These are phyloP conservation scores for Cheilosia pagana DNA, from an alignment of 2,888 invertebrate genomes.

Conservation along the genomic window DNA sequence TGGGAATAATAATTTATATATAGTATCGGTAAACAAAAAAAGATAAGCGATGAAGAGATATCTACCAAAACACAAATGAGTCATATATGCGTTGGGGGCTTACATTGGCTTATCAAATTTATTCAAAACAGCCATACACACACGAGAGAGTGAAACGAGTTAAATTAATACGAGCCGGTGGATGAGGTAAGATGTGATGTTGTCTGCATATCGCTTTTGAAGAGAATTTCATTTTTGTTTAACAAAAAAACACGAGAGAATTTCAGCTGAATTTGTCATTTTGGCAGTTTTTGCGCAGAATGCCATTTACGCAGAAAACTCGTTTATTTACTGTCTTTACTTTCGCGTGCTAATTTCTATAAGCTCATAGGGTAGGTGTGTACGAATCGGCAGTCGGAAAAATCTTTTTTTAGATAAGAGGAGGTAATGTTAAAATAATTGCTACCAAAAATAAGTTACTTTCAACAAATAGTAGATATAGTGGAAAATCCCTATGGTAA, in stretches of 20 bases:
- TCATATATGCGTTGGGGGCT: slow-evolving; percentile 23
- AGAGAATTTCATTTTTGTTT: neutral
- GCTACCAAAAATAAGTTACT: too few relatives aligned
- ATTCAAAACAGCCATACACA: slow-evolving; percentile 18
- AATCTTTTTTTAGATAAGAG: too few relatives aligned
- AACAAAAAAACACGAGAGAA: neutral
- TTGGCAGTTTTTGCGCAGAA: neutral
- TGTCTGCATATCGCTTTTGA: slow-evolving; percentile 3
- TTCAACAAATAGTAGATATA: too few relatives aligned
- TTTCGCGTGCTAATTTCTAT: too few relatives aligned
- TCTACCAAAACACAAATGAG: slow-evolving; percentile 22
- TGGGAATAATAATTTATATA: neutral
- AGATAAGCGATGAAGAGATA: too few relatives aligned
- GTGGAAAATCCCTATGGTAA: too few relatives aligned
- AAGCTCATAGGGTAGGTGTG: too few relatives aligned
- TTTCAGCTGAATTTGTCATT: neutral
- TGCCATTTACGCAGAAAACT: neutral
- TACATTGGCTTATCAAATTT: slow-evolving; percentile 62
- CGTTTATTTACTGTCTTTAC: too few relatives aligned
- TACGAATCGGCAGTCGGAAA: too few relatives aligned
- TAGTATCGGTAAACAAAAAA: slow-evolving; percentile 15
- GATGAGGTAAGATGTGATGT: slow-evolving; percentile 45
- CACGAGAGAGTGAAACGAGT: slow-evolving; percentile 17
- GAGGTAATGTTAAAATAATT: too few relatives aligned
- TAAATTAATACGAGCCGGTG: slow-evolving; percentile 23